Conservation (phyloP, 2,113 vertebrate genomes). For the Bubo scandiacus region DNA sequence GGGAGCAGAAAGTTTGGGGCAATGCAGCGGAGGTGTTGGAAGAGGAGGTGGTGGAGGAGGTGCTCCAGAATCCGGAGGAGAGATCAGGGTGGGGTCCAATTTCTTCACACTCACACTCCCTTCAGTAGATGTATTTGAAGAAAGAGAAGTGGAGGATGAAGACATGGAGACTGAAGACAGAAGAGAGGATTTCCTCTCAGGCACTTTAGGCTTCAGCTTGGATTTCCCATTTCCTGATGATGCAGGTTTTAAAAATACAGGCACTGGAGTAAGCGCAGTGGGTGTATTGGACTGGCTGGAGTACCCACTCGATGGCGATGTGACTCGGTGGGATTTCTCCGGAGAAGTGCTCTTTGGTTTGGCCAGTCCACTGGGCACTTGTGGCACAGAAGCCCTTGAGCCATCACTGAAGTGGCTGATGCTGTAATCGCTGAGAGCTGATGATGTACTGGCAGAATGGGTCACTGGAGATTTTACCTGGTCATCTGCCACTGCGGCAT, state of each 20-base stretch:
- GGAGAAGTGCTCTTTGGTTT: conserved; percentile 87
- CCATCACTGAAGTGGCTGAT: conserved; percentile 67
- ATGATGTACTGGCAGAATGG: conserved; percentile 33
- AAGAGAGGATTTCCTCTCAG: conserved; percentile 95
- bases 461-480: conserved; percentile 67
- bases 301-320: conserved; percentile 95
- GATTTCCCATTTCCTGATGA: conserved; percentile 84
- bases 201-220: conserved; percentile 88
- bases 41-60: conserved; percentile 44
- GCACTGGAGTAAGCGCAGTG: conserved; percentile 92
- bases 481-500: conserved; percentile 72
- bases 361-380: conserved; percentile 52
- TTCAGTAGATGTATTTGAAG: conserved; percentile 91
- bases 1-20: conserved; percentile 39
- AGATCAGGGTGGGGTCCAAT: not conserved
- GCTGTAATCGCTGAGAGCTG: conserved; percentile 66
- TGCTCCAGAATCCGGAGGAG: conserved; percentile 62
- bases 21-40: not conserved
- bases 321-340: conserved; percentile 89
- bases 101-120: conserved; percentile 65
- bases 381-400: conserved; percentile 60
- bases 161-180: conserved; percentile 89
- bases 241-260: conserved; percentile 80
- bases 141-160: conserved; percentile 94
- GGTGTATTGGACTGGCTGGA: conserved; percentile 98